Conservation (phyloP, 2,113 vertebrate genomes). For the Pongo abelii region DNA sequence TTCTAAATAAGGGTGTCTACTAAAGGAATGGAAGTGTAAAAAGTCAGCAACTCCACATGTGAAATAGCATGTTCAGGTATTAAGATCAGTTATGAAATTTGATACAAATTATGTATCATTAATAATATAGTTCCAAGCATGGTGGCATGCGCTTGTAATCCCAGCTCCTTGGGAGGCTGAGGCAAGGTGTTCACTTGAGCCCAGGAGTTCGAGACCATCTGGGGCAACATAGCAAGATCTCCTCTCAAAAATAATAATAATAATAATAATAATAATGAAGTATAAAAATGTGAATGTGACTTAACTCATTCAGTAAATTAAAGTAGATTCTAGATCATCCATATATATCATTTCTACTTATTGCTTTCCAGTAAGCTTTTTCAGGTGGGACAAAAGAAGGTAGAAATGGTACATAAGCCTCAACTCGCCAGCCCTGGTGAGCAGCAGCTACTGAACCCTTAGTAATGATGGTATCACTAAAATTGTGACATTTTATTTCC, state of each 20-base stretch:
- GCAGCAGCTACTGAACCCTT: neutral
- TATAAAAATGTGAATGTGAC: neutral
- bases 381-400: neutral
- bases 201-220: neutral
- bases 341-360: neutral
- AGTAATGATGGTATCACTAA: neutral
- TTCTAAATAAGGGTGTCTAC: constrained; percentile 3
- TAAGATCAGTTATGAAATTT: constrained; percentile 26
- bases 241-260: neutral
- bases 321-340: neutral
- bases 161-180: neutral
- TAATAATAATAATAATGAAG: neutral
- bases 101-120: neutral
- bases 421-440: neutral
- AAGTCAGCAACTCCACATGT: neutral
- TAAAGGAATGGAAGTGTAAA: neutral
- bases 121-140: neutral
- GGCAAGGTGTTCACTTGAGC: neutral
- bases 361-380: neutral
- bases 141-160: neutral
- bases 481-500: neutral
- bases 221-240: neutral
- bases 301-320: neutral
- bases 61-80: neutral
- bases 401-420: neutral